These are phyloP conservation scores for Potamarius usumacintae DNA, from an alignment of 2,113 vertebrate genomes.

Conservation along the genomic window DNA sequence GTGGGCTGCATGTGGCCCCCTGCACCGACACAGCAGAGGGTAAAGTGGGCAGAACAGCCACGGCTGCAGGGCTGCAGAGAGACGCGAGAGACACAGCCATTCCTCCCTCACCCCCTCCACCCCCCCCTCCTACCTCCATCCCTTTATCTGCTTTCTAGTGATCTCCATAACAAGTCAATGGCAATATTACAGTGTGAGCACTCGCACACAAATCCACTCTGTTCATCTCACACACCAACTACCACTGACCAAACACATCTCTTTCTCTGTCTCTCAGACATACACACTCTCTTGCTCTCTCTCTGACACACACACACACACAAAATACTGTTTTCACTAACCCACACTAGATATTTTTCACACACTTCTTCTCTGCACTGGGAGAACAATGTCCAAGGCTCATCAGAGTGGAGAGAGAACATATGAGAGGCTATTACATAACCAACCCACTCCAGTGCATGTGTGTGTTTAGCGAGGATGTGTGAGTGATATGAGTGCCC, in stretches of 20 bases:
- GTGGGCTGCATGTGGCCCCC: slow-evolving; percentile 65
- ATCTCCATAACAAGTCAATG: slow-evolving; percentile 33
- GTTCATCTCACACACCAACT: slow-evolving; percentile 19
- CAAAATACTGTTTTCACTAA: neutral
- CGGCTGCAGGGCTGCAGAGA: slow-evolving; percentile 78
- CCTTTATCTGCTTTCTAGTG: slow-evolving; percentile 29
- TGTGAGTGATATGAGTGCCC: slow-evolving; percentile 12
- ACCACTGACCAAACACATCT: neutral
- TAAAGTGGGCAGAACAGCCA: slow-evolving; percentile 63
- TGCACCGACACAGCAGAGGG: slow-evolving; percentile 66
- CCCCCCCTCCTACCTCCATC: neutral
- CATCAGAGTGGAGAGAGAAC: slow-evolving; percentile 25
- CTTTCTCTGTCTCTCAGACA: neutral
- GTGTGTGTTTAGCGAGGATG: neutral
- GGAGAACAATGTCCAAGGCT: slow-evolving; percentile 3
- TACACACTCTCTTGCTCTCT: no score
- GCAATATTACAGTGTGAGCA: slow-evolving; percentile 34
- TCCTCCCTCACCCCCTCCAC: slow-evolving; percentile 44
- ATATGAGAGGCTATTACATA: slow-evolving; percentile 52
- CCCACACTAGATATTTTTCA: slow-evolving; percentile 2
- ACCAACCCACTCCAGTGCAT: slow-evolving; percentile 49
- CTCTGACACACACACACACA: neutral
- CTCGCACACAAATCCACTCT: slow-evolving; percentile 33
- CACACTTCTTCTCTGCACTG: slow-evolving; percentile 1
- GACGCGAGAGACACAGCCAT: slow-evolving; percentile 73